Evolutionary conservation across 2,888 invertebrate species (phyloP).

Genomic region (Druceiella hillmani): DNA sequence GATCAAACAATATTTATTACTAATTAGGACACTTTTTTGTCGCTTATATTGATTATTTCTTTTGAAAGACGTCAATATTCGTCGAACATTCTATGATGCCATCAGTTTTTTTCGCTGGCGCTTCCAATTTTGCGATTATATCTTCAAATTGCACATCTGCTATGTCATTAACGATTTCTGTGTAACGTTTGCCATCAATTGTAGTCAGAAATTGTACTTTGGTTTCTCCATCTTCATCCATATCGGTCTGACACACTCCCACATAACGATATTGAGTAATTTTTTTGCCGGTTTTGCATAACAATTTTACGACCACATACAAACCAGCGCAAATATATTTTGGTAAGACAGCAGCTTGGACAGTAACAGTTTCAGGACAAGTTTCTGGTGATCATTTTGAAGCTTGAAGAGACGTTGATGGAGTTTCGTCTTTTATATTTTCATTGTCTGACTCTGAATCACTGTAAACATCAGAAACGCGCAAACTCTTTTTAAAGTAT

Average conservation of each 20-base stretch:
- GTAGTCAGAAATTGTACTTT: constrained; percentile 15
- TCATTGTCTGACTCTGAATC: constrained; percentile 11
- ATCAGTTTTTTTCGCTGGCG: constrained; percentile 21
- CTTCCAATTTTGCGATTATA: constrained; percentile 23
- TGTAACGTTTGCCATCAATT: constrained; percentile 18
- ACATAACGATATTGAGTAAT: constrained; percentile 18
- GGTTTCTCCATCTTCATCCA: constrained; percentile 15
- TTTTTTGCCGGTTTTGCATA: constrained; percentile 15
- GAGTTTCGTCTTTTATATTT: constrained; percentile 12
- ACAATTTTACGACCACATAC: constrained; percentile 19
- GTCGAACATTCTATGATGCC: constrained; percentile 22
- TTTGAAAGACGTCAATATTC: constrained; percentile 22
- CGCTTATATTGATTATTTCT: constrained; percentile 20
- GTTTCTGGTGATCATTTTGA: constrained; percentile 15
- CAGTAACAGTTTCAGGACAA: constrained; percentile 13
- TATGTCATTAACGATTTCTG: constrained; percentile 22
- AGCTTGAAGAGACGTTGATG: constrained; percentile 17
- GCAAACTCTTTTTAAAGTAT: constrained; percentile 11
- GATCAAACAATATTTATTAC: constrained; percentile 15
- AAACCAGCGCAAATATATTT: constrained; percentile 20
- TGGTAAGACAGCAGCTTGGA: constrained; percentile 11
- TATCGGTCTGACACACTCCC: constrained; percentile 17
- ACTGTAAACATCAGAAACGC: constrained; percentile 13
- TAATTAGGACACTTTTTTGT: constrained; percentile 14
- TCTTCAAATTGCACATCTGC: constrained; percentile 24